Conservation (phyloP, 2,888 invertebrate species). For the Nomada hirtipes region DNA sequence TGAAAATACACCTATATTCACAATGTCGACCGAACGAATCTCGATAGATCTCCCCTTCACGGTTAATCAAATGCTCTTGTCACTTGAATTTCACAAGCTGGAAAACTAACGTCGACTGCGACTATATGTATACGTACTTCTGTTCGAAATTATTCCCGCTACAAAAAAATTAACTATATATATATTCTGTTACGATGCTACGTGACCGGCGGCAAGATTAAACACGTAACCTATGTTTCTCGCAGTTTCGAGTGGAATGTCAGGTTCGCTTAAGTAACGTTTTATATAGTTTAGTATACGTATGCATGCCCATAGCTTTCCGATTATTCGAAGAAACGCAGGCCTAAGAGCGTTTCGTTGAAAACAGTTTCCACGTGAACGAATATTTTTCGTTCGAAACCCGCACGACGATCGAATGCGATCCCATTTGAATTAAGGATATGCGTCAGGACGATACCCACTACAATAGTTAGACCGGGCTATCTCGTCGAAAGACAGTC, state of each 20-base stretch:
- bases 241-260: slow-evolving; percentile 57
- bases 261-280: slow-evolving; percentile 36
- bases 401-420: slow-evolving; percentile 34
- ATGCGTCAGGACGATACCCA: slow-evolving; percentile 54
- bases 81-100: not conserved
- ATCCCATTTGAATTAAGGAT: slow-evolving; percentile 32
- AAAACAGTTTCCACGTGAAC: not conserved
- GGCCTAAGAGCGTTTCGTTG: not conserved
- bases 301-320: not conserved
- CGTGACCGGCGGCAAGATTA: slow-evolving; percentile 25
- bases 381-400: slow-evolving; percentile 14
- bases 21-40: slow-evolving; percentile 1
- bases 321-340: slow-evolving; percentile 18
- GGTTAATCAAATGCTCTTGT: not conserved
- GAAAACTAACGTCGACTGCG: slow-evolving; percentile 2
- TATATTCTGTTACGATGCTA: slow-evolving; percentile 16
- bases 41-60: not conserved
- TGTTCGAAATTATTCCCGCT: slow-evolving; percentile 31
- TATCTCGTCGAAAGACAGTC: slow-evolving; percentile 65
- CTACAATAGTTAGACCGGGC: slow-evolving; percentile 69
- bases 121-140: slow-evolving; percentile 5
- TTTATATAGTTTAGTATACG: not conserved
- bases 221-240: slow-evolving; percentile 22
- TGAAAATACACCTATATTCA: not conserved
- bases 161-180: slow-evolving; percentile 28